Base-by-base conservation (phyloP, 2,113 vertebrate species). In the Pelecanoides urinatrix region DNA sequence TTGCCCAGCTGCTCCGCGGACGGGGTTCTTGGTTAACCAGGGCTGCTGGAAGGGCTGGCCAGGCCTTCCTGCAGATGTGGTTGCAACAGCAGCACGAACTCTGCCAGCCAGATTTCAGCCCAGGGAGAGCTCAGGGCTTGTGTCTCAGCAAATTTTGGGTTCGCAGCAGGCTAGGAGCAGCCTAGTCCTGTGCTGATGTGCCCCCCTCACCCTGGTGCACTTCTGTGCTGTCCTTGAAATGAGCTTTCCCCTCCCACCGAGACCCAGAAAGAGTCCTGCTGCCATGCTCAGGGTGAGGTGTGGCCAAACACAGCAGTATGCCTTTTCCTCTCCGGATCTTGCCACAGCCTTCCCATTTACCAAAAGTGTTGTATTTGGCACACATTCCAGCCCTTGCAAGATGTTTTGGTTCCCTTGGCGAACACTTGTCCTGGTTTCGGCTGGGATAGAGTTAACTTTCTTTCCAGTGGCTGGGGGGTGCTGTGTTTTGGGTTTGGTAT, bases 61-160 rank as follows among this genome's bases (percentile, higher is more conserved):
- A 34, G 59, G 45, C 32, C 68, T 67, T 49, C 40, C 47, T 22
- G 26, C 27, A 50, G 23, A 9, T 56, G 27, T 34, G 16, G 22
- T 63, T 56, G 74, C 59, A 55, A 58, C 15, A 8, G 32, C 70
- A 25, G 10, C 13, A 11, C 19, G 63, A 52, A 10, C 63, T 25
- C 10, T 1, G 0, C 26, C n/a, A 15, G 21, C 2, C 2, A 0
- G 21, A 11, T 62, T 79, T 61, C 36, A 55, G 36, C 27, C 19
- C 13, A 16, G 14, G 16, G 44, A 82, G 29, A 30, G 44, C 56
- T 58, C 56, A 59, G 29, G 30, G 9, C 25, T 76, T 27, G 44
- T 3, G 1, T 20, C n/a, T 29, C 44, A 42, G 59, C 15, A 32
- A 0, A 2, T 36, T 67, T 42, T 62, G 42, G 32, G 11, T 68